Evolutionary conservation across 2,113 vertebrate genomes (phyloP), one percentile per base, ranked within the genome.

Genomic region (Cygnus buccinator): DNA sequence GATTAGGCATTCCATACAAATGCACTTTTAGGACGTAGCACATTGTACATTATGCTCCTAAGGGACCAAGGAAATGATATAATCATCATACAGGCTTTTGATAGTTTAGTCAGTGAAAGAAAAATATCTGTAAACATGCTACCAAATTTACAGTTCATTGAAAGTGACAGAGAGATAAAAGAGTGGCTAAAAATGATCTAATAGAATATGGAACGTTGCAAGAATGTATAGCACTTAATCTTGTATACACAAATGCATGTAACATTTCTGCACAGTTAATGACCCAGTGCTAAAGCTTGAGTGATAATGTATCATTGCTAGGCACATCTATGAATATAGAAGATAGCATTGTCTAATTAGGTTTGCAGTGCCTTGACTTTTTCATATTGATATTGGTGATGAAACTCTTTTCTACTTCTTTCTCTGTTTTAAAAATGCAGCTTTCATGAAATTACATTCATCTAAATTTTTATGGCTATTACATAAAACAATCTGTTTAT

Each of bases 131-230:
- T 92, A 96, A 97, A 95, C 77, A 84, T 79, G 70, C 58, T 87
- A 84, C 88, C 84, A 95, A 96, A 92, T 97, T 92, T 94, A 84
- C 87, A 95, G 87, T 90, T 96, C 77, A 94, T 91, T 94, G 93
- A 63, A 95, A 95, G 66, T 95, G 95, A 92, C 88, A 90, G 35
- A 78, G 79, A 95, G 71, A 94, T 85, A 89, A 85, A 95, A 85
- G 79, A 95, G 57, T 0, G 3, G 48, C 80, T 87, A 68, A 87
- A 81, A 94, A 80, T 78, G 13, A 68, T 62, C 41, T 4, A 77
- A 65, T 41, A 63, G 37, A 92, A 77, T 77, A 35, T 35, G 75
- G 77, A 75, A 62, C 57, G 25, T 11, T 92, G 72, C 13, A 87
- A 63, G 61, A 89, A 81, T 44, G 58, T 77, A 58, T 50, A 81